Percentiles rank a stretch among this genome's conserved stretches.
These are phyloP conservation scores for Thryonomys swinderianus DNA, from an alignment of 2,113 vertebrate species.

Conservation along the genomic window DNA sequence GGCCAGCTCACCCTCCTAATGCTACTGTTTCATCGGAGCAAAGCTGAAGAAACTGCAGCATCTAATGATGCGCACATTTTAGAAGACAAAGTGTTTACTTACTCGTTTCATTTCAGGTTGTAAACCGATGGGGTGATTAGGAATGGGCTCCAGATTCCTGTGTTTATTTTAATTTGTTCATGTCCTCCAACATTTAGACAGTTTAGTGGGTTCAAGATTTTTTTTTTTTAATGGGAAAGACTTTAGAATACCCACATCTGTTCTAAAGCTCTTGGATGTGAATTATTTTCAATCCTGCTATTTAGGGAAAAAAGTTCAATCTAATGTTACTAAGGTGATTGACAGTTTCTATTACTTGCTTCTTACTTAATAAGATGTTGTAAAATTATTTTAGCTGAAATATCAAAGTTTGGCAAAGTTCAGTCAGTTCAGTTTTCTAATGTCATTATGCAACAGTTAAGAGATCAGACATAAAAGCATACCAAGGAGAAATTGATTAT, in stretches of 20 bases:
- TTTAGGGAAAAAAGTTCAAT: not conserved
- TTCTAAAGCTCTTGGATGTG: not conserved
- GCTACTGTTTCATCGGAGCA: not conserved
- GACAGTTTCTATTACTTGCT: conserved; percentile 54
- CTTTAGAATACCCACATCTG: not conserved
- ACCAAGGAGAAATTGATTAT: conserved; percentile 12
- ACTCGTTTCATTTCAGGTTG: not conserved
- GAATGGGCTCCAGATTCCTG: not conserved
- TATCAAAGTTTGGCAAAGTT: conserved; percentile 61
- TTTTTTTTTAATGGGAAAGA: not conserved
- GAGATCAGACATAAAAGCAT: conserved; percentile 63
- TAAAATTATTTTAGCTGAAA: conserved; percentile 71
- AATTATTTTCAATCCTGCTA: conserved; percentile 36
- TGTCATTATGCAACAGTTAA: conserved; percentile 54
- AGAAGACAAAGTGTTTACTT: not conserved
- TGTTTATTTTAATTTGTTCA: conserved; percentile 45
- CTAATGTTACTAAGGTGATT: conserved; percentile 60
- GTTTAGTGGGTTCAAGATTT: not conserved
- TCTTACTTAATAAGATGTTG: conserved; percentile 58
- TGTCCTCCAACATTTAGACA: conserved; percentile 23
- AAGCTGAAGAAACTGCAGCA: not conserved
- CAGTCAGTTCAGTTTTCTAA: conserved; percentile 56
- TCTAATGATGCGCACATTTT: not conserved
- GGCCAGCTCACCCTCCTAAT: not conserved
- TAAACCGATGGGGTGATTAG: not conserved